These are phyloP conservation scores for Trochalopteron elliotii DNA, from an alignment of 2,113 vertebrate genomes.

Conservation along the genomic window DNA sequence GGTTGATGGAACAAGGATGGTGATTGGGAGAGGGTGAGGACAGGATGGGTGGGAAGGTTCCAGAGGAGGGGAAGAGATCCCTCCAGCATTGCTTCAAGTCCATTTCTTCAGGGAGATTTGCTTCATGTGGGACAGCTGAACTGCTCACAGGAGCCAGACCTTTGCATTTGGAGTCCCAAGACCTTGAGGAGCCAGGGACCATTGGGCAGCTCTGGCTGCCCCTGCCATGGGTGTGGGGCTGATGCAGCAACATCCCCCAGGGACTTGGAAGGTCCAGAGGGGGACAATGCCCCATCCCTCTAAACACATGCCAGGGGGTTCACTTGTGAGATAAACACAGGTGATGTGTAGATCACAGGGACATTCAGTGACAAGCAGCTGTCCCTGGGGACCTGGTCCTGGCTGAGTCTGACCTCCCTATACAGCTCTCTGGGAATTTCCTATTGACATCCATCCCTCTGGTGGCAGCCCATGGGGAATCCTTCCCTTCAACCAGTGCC, in stretches of 20 bases:
- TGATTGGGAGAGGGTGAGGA: background rate
- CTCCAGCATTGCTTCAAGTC: background rate
- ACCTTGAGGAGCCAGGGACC: background rate
- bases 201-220: background rate
- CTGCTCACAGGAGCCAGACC: background rate
- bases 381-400: background rate
- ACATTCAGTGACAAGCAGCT: background rate
- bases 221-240: background rate
- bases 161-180: background rate
- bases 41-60: background rate
- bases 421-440: background rate
- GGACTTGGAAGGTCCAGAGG: background rate
- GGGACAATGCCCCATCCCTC: background rate
- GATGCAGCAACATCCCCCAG: background rate
- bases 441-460: background rate
- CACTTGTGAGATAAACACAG: background rate
- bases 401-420: background rate
- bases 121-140: background rate
- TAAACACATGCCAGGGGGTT: accelerated
- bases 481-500: background rate
- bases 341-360: background rate
- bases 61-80: background rate
- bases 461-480: background rate
- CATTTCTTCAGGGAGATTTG: background rate
- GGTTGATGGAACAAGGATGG: accelerated